Base-by-base conservation (phyloP, 2,888 invertebrate genomes). In the Noctua pronuba region DNA sequence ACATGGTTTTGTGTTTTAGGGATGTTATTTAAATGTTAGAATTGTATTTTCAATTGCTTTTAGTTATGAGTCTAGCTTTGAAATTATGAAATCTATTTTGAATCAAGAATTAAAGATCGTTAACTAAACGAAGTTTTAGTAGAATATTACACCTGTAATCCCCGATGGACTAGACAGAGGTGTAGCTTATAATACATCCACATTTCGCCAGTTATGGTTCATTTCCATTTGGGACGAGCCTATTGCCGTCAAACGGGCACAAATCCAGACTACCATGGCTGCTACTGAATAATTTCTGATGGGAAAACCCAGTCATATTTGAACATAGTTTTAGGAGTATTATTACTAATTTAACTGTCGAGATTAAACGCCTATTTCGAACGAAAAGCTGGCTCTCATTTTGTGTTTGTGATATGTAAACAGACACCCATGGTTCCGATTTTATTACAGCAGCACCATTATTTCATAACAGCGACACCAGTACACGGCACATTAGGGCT, bases 1-100 rank as follows among this genome's bases (percentile, higher is more conserved):
- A 80, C 66, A 75, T 77, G 79, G 84, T 58, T 80, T 85, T 79
- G 52, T 78, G 28, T 74, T 62, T 84, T 77, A 78, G 64, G 62
- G 18, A 75, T 58, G 66, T 80, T 70, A 75, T 78, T 72, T 72
- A 31, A 74, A 62, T 78, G 31, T 35, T 62, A 24, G 11, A 35
- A 62, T 24, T 60, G 44, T 46, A 41, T 49, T 68, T 49, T 0
- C 4, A 64, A 77, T 58, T 21, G 31, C 2, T 73, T 73, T 11
- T 2, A 24, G 6, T 31, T 31, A 46, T 58, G 0, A 46, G 44
- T 44, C 21, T n/a, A 7, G 31, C 5, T 41, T 44, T 55, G 0
- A 16, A 38, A 78, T 13, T 10, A 18, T 49, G 21, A 68, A 70
- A 41, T 71, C 46, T 60, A 31, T 18, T 58, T 18, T 58, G 28